Conservation (phyloP, 2,888 invertebrate genomes). For the Patella caerulea region DNA sequence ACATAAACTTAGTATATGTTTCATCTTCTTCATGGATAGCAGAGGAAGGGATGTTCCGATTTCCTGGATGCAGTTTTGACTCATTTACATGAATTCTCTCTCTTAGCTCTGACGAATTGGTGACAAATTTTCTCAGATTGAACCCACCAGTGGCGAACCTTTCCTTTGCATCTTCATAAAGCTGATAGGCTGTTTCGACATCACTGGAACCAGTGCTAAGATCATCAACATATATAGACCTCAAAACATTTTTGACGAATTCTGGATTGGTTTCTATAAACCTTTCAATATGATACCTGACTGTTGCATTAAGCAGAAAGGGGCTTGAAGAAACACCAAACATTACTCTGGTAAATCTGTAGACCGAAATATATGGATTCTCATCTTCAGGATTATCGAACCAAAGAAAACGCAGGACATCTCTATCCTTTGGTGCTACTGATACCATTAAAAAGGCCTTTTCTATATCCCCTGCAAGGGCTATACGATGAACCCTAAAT, state of each 20-base stretch:
- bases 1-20: not conserved
- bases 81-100: not conserved
- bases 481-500: not conserved
- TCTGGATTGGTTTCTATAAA: not conserved
- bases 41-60: not conserved
- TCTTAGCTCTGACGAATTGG: not conserved
- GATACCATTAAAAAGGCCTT: not conserved
- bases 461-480: not conserved
- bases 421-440: not conserved
- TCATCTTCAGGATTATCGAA: not conserved
- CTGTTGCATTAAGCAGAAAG: not conserved
- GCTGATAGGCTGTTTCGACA: not conserved
- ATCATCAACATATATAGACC: not conserved
- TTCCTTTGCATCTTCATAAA: not conserved
- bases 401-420: not conserved
- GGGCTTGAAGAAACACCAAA: not conserved
- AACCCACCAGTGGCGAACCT: not conserved
- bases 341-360: not conserved
- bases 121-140: conserved; percentile 1
- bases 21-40: not conserved
- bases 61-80: not conserved
- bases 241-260: not conserved
- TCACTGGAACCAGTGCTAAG: not conserved
- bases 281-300: not conserved
- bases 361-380: not conserved